Evolutionary conservation across 2,888 invertebrate species (phyloP).

Genomic region (Noctua comes): DNA sequence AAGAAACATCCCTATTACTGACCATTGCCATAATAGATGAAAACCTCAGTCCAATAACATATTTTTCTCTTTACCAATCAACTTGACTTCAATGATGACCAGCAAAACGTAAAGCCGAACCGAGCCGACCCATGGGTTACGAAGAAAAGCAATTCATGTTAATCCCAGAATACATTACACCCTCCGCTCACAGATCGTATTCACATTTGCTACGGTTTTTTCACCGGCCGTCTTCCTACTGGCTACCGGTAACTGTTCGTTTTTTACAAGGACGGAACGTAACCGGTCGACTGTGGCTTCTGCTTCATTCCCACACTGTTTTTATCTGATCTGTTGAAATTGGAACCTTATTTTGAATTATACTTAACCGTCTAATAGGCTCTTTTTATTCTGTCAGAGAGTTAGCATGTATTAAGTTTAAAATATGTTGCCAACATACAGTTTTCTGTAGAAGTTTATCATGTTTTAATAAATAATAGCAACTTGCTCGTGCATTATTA

Average conservation of each 20-base stretch:
- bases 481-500: constrained; percentile 41
- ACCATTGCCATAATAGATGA: background rate
- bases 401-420: constrained; percentile 19
- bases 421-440: constrained; percentile 13
- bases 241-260: constrained; percentile 56
- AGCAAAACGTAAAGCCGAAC: constrained; percentile 37
- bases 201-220: constrained; percentile 65
- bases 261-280: constrained; percentile 56
- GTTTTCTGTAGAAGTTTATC: constrained; percentile 36
- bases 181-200: constrained; percentile 47
- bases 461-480: constrained; percentile 35
- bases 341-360: constrained; percentile 55
- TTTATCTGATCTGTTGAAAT: constrained; percentile 66
- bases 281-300: constrained; percentile 59
- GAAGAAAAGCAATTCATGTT: constrained; percentile 61
- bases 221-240: constrained; percentile 43
- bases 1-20: no score
- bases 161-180: constrained; percentile 64
- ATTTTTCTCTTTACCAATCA: constrained; percentile 10
- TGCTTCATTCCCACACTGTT: constrained; percentile 64
- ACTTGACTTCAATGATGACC: constrained; percentile 39
- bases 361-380: constrained; percentile 32
- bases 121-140: constrained; percentile 28
- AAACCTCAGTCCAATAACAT: constrained; percentile 7
- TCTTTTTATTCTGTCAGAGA: constrained; percentile 22